Conservation (phyloP, 2,797 vertebrate genomes). For the Pogonophryne albipinna region DNA sequence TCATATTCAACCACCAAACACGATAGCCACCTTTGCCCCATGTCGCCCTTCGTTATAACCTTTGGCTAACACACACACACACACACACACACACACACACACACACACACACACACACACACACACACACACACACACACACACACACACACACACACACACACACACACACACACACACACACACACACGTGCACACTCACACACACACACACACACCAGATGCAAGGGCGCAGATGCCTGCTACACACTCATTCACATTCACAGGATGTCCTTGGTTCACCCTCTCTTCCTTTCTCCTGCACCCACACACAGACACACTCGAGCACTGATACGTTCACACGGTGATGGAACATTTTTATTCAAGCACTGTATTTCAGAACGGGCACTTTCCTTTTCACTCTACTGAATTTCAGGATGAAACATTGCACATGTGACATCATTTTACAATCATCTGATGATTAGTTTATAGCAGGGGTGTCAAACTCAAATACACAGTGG, state of each 20-base stretch:
- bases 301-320: constrained; percentile 17
- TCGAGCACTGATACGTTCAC: background rate
- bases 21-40: constrained; percentile 60
- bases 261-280: constrained; percentile 21
- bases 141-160: constrained; percentile 13
- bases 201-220: constrained; percentile 13
- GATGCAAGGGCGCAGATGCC: constrained; percentile 36
- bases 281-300: constrained; percentile 7
- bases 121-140: constrained; percentile 15
- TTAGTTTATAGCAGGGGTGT: background rate
- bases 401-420: background rate
- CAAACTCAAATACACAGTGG: no score
- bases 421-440: background rate
- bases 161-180: constrained; percentile 9
- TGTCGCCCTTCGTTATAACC: constrained; percentile 58
- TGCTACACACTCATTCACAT: constrained; percentile 33
- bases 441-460: no score
- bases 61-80: constrained; percentile 25
- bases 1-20: constrained; percentile 60
- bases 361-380: background rate
- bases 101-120: background rate
- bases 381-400: background rate
- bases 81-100: constrained; percentile 19
- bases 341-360: constrained; percentile 1
- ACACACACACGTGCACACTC: constrained; percentile 13